Evolutionary conservation across 2,888 invertebrate genomes (phyloP), one percentile per base, ranked within the genome.

Genomic region (Brachyptera putata): DNA sequence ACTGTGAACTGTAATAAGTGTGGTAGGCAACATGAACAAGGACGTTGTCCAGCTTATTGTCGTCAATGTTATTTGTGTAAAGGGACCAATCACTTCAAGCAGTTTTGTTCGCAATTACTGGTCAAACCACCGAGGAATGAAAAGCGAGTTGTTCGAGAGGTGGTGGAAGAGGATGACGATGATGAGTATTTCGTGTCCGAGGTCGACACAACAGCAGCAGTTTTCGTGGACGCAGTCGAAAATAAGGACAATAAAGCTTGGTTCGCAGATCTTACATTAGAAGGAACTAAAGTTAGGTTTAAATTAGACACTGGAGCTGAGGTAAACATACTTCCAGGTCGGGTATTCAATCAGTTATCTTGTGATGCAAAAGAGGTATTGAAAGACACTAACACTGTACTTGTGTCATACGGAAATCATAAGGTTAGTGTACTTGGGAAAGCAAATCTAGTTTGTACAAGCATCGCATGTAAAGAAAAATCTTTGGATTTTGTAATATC

Each of bases 121-220:
- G 7, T 5, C 5, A 30, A 30, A 11, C n/a, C n/a, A n/a, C n/a
- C n/a, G n/a, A 30, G 30, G 30, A 30, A 11, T 5, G 7, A 30
- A 11, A 11, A 7, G 7, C 30, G 30, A 7, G 30, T 11, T 7
- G 30, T 30, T 30, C 30, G 11, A 7, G 30, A 30, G 11, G n/a
- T n/a, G n/a, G n/a, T 50, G 24, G 25, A 50, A 26, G 26, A 50
- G 50, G 16, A 50, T 26, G 49, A 26, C 30, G 13, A n/a, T 30
- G 11, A 30, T 7, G 7, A 30, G 11, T 30, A 7, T 11, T 7
- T 30, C 30, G 11, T 30, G 7, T 30, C 30, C 7, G 30, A 30
- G 30, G 30, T 30, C 11, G 14, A 3, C 5, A 26, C 9, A 49
- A 50, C n/a, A 3, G 24, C 25, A n/a, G 49, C 16, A 25, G 16